Evolutionary conservation across 2,888 invertebrate species (phyloP).

Genomic region (Ophion slaviceki): DNA sequence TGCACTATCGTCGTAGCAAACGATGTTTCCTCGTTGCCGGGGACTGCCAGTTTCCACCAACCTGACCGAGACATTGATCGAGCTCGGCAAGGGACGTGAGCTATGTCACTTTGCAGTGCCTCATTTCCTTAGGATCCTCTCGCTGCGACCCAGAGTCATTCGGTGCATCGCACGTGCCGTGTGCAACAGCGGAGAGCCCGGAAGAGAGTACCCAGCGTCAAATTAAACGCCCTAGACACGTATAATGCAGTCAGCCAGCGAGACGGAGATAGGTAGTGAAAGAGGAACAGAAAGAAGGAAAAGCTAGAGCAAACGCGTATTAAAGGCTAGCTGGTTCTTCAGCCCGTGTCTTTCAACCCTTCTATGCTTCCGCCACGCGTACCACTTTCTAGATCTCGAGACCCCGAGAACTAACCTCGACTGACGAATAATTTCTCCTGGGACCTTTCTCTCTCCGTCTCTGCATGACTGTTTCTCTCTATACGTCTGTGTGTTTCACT

Average conservation of each 20-base stretch:
- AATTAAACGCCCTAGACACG: constrained; percentile 63
- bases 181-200: constrained; percentile 26
- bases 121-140: constrained; percentile 67
- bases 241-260: constrained; percentile 52
- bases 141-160: constrained; percentile 45
- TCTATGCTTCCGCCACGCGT: neutral
- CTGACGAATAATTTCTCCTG: constrained; percentile 62
- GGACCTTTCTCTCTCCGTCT: constrained; percentile 27
- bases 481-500: neutral
- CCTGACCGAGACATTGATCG: constrained; percentile 67
- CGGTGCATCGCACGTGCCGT: constrained; percentile 28
- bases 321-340: constrained; percentile 50
- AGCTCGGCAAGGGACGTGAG: constrained; percentile 61
- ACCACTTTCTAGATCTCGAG: constrained; percentile 18
- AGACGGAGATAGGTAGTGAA: constrained; percentile 11
- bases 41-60: constrained; percentile 19
- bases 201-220: constrained; percentile 52
- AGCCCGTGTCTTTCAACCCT: constrained; percentile 32
- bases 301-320: constrained; percentile 44
- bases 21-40: constrained; percentile 47
- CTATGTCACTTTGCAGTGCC: constrained; percentile 64
- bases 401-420: constrained; percentile 40
- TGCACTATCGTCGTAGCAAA: constrained; percentile 42
- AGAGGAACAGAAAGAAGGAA: neutral
- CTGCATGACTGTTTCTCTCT: constrained; percentile 6